phyloP scores from a whole-genome alignment of 2,797 vertebrate species.

The Tadarida brasiliensis region DNA sequence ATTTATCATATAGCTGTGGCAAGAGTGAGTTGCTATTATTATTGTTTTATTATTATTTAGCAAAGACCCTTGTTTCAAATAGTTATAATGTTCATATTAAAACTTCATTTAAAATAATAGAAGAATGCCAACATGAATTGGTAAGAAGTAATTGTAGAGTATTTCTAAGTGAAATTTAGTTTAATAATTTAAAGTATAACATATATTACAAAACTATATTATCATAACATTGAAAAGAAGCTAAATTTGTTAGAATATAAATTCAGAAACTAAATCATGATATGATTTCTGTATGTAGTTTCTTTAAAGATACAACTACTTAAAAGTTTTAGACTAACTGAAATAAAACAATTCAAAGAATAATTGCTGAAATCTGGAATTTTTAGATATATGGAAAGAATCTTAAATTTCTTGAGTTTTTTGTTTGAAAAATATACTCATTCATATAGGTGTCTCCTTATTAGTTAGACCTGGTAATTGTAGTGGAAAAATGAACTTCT shows the following conservation, averaged over 20 bases:
- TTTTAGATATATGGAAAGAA: neutral
- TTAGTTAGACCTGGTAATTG: neutral
- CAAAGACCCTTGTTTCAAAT: neutral
- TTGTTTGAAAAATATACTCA: neutral
- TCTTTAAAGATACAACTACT: slow-evolving; percentile 50
- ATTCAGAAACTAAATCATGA: neutral
- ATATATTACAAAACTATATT: slow-evolving; percentile 35
- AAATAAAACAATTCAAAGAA: slow-evolving; percentile 27
- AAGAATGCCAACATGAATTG: slow-evolving; percentile 4
- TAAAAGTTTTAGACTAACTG: slow-evolving; percentile 16
- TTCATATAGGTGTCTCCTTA: slow-evolving; percentile 14
- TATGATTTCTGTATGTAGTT: slow-evolving; percentile 21
- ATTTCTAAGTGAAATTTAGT: slow-evolving; percentile 11
- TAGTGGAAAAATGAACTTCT: neutral
- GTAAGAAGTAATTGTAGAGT: slow-evolving; percentile 15
- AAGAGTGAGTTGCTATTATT: neutral
- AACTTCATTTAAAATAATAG: slow-evolving; percentile 42
- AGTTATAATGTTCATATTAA: slow-evolving; percentile 19
- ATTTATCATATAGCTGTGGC: neutral
- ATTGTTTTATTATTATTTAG: neutral
- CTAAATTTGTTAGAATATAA: neutral
- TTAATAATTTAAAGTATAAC: neutral
- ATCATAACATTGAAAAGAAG: neutral
- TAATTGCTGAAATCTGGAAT: slow-evolving; percentile 15
- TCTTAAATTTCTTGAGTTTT: slow-evolving; percentile 33